Conservation (phyloP, 2,888 invertebrate species). For the Tribolium freemani region DNA sequence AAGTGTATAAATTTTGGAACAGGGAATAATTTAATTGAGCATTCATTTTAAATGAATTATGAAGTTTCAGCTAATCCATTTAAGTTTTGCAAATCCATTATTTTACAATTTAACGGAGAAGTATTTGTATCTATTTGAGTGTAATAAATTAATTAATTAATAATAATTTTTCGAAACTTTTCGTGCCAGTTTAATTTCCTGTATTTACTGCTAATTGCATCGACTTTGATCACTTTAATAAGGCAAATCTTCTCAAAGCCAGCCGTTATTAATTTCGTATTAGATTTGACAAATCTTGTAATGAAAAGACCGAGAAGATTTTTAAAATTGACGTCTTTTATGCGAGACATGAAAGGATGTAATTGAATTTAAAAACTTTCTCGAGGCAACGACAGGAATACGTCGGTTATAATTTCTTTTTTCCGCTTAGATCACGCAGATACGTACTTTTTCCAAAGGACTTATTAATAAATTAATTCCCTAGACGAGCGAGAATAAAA, state of each 20-base stretch:
- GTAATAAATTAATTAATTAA: too few relatives aligned
- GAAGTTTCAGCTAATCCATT: too few relatives aligned
- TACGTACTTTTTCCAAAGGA: not conserved
- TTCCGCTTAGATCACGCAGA: not conserved
- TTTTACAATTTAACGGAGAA: too few relatives aligned
- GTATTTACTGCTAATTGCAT: not conserved
- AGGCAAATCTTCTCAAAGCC: not conserved
- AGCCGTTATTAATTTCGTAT: slow-evolving; percentile 9
- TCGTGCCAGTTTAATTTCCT: not conserved
- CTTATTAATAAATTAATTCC: not conserved
- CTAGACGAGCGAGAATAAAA: not conserved
- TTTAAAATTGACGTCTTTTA: slow-evolving; percentile 33
- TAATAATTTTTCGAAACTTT: not conserved
- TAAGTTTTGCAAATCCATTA: too few relatives aligned
- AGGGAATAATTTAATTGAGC: too few relatives aligned
- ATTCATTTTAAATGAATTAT: too few relatives aligned
- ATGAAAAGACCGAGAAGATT: slow-evolving; percentile 19
- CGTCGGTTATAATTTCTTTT: slow-evolving; percentile 10
- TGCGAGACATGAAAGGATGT: slow-evolving; percentile 26
- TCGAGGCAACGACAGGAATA: slow-evolving; percentile 2
- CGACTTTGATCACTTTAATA: not conserved
- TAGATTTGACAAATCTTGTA: slow-evolving; percentile 18
- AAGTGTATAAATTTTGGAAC: too few relatives aligned
- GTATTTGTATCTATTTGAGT: too few relatives aligned
- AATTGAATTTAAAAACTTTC: slow-evolving; percentile 33